Base-by-base conservation (phyloP, 2,888 invertebrate species). In the Lamellibrachia satsuma region DNA sequence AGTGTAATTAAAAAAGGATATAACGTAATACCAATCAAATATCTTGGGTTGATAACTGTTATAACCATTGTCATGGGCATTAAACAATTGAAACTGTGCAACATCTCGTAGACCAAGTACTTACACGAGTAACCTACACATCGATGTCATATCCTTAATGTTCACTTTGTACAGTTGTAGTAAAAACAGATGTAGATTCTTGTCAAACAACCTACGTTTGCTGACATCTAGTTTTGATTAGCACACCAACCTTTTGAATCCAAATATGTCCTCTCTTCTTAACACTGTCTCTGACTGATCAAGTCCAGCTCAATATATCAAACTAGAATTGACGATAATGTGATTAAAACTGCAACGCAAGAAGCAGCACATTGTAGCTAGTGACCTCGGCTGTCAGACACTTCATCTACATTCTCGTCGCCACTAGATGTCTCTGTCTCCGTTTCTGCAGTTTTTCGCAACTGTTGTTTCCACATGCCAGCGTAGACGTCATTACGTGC, bases 391-490 rank as follows among this genome's bases (percentile, higher is more conserved):
- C 75, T 75, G 75, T 75, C 75, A 91, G 91, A 91, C 27, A 91
- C 51, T 75, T 75, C 75, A n/a, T 75, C 75, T 11, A n/a, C 75
- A 75, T 75, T 75, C 75, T 75, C 75, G n/a, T 75, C 75, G n/a
- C 75, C 75, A 22, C 75, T 75, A 11, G 75, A 75, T 75, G 75
- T 75, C 22, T 75, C 75, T 22, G 75, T 75, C 22, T 75, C 75
- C n/a, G 75, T 75, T 75, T 92, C 93, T 7, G 8, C 92, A 6
- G 52, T 92, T 90, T 90, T 90, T 22, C 52, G 97, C 11, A 98
- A 96, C 95, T 99, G 99, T 94, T 98, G 98, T 94, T 98, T 97
- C 99, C 99, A 99, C 99, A 99, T 99, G 52, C 97, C 97, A 0
- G 98, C 97, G 97, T 99, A 99, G 92, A 98, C 96, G 3, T 98